Evolutionary conservation across 2,113 vertebrate species (phyloP).

Genomic region (human): DNA sequence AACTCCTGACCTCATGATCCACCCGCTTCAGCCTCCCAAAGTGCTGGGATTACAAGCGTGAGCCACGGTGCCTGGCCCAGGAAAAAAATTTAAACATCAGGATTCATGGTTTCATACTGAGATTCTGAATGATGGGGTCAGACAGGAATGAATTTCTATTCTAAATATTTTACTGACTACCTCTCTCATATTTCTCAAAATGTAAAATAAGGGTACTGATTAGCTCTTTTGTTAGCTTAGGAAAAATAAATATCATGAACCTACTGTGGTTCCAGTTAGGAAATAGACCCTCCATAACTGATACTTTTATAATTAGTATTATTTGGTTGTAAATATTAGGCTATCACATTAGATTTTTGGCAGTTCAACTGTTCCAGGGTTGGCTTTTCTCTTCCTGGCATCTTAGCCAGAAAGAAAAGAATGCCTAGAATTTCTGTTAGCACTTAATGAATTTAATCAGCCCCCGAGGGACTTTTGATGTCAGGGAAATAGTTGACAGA

Average conservation of each 20-base stretch:
- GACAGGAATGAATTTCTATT: background rate
- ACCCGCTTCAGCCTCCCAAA: too few species aligned
- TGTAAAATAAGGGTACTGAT: background rate
- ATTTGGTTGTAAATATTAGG: background rate
- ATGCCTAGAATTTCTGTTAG: background rate
- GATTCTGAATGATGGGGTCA: background rate
- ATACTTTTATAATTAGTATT: background rate
- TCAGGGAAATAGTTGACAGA: background rate
- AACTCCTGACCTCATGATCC: too few species aligned
- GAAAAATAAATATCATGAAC: background rate
- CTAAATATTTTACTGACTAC: background rate
- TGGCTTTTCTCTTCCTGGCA: background rate
- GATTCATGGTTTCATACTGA: background rate
- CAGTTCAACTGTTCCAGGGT: background rate
- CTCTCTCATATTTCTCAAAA: background rate
- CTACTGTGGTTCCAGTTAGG: background rate
- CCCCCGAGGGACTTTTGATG: background rate
- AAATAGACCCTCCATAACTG: background rate
- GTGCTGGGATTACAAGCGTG: too few species aligned
- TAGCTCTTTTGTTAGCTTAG: background rate
- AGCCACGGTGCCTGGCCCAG: background rate
- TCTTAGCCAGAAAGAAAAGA: background rate
- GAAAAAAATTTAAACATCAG: background rate
- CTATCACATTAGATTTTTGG: background rate
- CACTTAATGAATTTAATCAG: slow-evolving; percentile 39